Percentiles rank a stretch among this genome's conserved stretches.
Evolutionary conservation across 2,797 vertebrate species (phyloP).

Genomic region (Microchirus variegatus): DNA sequence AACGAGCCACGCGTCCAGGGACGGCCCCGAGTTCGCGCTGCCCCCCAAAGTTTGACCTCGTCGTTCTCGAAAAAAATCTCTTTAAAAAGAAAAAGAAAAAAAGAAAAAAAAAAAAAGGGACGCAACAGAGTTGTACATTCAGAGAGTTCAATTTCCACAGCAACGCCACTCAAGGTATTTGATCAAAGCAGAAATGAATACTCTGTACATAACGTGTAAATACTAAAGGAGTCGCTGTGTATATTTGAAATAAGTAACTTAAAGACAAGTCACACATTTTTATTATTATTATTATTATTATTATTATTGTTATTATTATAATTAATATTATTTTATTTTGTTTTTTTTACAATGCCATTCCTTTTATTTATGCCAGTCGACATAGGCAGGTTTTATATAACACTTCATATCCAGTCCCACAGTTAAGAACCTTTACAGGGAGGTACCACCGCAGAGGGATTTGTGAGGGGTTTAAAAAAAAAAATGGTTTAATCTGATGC

Average conservation of each 20-base stretch:
- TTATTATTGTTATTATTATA: constrained; percentile 58
- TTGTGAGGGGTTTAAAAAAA: constrained; percentile 73
- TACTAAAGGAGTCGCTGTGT: constrained; percentile 99
- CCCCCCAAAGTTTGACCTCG: constrained; percentile 75
- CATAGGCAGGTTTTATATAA: constrained; percentile 90
- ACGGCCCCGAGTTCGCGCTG: constrained; percentile 75
- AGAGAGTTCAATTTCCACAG: constrained; percentile 82
- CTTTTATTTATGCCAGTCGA: constrained; percentile 90
- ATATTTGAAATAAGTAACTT: constrained; percentile 99
- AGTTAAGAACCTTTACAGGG: constrained; percentile 79
- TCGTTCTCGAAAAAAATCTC: constrained; percentile 76
- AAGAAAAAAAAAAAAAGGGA: constrained; percentile 54
- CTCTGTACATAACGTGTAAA: constrained; percentile 94
- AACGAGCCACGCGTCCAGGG: constrained; percentile 75
- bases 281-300: constrained; percentile 77
- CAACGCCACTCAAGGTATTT: constrained; percentile 86
- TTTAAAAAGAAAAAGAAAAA: too few relatives aligned
- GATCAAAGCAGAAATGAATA: constrained; percentile 84
- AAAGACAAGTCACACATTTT: constrained; percentile 90
- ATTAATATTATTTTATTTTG: constrained; percentile 52
- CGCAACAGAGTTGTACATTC: constrained; percentile 56
- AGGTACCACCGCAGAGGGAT: constrained; percentile 68
- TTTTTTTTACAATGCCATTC: constrained; percentile 90
- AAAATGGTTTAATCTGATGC: constrained; percentile 48
- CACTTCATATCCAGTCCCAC: constrained; percentile 77